Base-by-base conservation (phyloP, 2,113 vertebrate species). In the Chroicocephalus ridibundus region DNA sequence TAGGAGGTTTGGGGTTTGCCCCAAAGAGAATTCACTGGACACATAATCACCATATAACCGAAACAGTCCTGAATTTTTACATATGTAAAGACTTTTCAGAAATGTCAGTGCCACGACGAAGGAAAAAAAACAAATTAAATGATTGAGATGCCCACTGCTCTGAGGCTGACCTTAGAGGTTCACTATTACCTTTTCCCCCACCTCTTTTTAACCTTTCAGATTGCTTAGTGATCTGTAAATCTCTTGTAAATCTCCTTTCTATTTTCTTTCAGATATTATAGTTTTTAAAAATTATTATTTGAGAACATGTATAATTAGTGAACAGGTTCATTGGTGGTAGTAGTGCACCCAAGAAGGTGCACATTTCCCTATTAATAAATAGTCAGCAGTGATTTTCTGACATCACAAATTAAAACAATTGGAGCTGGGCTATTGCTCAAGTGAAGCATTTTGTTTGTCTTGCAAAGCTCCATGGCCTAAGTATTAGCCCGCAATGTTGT, bases 351-450 rank as follows among this genome's bases (percentile, higher is more conserved):
- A 88, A 72, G 46, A 90, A 89, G 34, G 13, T 32, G 21, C 32
- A 42, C 47, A 55, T 52, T 70, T 68, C 40, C 13, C 40, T 84
- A 5, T 46, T 86, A 32, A 25, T 69, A 81, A 79, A 77, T 65
- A 66, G 55, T 90, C 61, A 96, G 49, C 91, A 92, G 34, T 91
- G 82, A 44, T 79, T 94, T 94, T 74, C 36, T 79, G 71, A 78
- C 55, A 72, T 61, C 24, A 69, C 15, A 62, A 88, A 93, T 91
- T 65, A 62, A 93, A 97, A 75, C 29, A 77, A 22, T 6, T 49
- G 20, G 70, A 57, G 12, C 38, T 86, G 58, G 49, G 38, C 25
- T 82, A 7, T 65, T 86, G 44, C 68, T 42, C 13, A 94, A 90
- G 52, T 57, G 24, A 94, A 90, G 38, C 8, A 11, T 70, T 83